Percentiles rank a stretch among this genome's conserved stretches.
phyloP scores from a whole-genome alignment of 2,797 vertebrate species.

The Alectoris magna region DNA sequence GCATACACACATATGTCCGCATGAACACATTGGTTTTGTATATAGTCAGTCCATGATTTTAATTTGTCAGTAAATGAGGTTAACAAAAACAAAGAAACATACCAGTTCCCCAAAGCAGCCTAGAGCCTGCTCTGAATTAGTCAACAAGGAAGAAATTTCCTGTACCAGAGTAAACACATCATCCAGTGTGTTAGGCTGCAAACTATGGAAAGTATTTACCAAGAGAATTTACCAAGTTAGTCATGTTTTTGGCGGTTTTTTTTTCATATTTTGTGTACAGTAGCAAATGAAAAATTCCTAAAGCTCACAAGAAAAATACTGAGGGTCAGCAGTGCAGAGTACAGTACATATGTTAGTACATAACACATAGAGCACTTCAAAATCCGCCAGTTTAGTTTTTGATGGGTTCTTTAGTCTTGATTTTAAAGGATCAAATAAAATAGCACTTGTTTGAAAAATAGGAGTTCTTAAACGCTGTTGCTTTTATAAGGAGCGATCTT shows the following conservation, averaged over 20 bases:
- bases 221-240: background rate
- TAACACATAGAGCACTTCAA: background rate
- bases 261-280: background rate
- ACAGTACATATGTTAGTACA: no score
- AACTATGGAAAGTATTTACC: background rate
- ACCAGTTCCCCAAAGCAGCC: background rate
- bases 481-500: background rate
- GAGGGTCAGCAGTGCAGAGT: constrained; percentile 16
- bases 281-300: constrained; percentile 46
- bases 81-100: background rate
- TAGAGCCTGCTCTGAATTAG: constrained; percentile 4
- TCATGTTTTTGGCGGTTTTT: background rate
- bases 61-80: background rate
- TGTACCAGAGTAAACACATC: background rate
- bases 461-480: background rate
- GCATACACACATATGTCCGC: rapidly evolving
- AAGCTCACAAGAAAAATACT: background rate
- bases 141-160: background rate
- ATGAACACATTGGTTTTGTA: background rate
- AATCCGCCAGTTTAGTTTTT: constrained; percentile 10
- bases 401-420: background rate
- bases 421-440: constrained; percentile 36
- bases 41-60: background rate
- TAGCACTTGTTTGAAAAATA: background rate
- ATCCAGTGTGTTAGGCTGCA: background rate